Conservation (phyloP, 2,797 vertebrate species). For the Macrochelys suwanniensis region DNA sequence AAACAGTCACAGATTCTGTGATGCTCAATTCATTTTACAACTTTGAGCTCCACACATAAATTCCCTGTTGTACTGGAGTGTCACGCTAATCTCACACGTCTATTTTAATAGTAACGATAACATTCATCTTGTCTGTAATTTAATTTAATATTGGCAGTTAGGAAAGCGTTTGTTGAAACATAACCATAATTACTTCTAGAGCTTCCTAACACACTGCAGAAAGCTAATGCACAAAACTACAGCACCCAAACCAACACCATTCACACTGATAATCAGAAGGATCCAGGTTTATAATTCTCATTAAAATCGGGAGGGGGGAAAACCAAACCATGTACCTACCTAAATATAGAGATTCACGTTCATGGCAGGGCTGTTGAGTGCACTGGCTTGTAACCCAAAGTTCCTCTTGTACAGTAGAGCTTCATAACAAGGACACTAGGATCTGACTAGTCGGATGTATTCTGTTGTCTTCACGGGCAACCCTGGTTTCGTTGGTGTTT, state of each 20-base stretch:
- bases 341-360: conserved; percentile 32
- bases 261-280: background rate
- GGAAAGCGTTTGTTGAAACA: background rate
- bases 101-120: background rate
- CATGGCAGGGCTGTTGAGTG: conserved; percentile 49
- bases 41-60: background rate
- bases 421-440: conserved; percentile 25
- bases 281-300: background rate
- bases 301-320: background rate
- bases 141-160: background rate
- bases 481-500: conserved; percentile 6
- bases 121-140: background rate
- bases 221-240: background rate
- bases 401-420: conserved; percentile 23
- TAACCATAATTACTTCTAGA: background rate
- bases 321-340: conserved; percentile 50
- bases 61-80: background rate
- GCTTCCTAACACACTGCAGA: background rate
- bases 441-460: conserved; percentile 19
- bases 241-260: background rate
- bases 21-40: background rate
- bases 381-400: conserved; percentile 7
- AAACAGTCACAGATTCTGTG: background rate
- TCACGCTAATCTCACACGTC: background rate
- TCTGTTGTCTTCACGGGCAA: conserved; percentile 27